Percentiles rank a stretch among this genome's conserved stretches.
Conservation (phyloP, 2,113 vertebrate species). For the Lipotes vexillifer region DNA sequence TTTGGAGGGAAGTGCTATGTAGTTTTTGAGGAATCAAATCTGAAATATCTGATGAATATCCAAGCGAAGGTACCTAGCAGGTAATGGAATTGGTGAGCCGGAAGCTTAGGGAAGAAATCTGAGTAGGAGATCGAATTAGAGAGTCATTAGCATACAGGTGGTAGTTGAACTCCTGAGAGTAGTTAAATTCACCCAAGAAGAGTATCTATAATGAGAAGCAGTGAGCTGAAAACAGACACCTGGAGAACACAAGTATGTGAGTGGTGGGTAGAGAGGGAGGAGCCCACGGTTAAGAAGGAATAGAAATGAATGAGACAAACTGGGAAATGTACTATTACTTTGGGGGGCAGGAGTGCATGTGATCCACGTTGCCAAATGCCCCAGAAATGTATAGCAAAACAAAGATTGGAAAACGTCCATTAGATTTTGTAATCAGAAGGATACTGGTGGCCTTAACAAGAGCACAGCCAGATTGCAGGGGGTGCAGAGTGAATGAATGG, state of each 20-base stretch:
- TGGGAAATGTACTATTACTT: background rate
- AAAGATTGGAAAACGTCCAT: background rate
- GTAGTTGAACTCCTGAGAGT: background rate
- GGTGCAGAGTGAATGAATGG: background rate
- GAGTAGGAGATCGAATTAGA: background rate
- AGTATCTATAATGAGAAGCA: background rate
- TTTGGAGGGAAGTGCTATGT: background rate
- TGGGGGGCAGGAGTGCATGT: fast-evolving
- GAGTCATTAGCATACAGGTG: background rate
- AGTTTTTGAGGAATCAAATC: background rate
- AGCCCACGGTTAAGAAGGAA: background rate
- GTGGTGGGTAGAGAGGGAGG: background rate
- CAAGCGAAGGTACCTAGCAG: background rate
- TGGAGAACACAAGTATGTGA: background rate
- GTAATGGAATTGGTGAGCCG: background rate
- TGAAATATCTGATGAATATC: background rate
- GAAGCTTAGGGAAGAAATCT: background rate
- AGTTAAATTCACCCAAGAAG: background rate
- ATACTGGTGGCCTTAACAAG: background rate
- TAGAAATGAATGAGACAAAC: background rate
- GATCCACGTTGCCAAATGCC: background rate
- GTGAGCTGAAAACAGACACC: background rate
- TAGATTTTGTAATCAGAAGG: background rate
- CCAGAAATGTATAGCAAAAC: background rate
- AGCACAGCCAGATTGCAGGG: background rate